Percentiles rank a stretch among this genome's conserved stretches.
Evolutionary conservation across 2,113 vertebrate species (phyloP).

Genomic region (Psettodes erumei): DNA sequence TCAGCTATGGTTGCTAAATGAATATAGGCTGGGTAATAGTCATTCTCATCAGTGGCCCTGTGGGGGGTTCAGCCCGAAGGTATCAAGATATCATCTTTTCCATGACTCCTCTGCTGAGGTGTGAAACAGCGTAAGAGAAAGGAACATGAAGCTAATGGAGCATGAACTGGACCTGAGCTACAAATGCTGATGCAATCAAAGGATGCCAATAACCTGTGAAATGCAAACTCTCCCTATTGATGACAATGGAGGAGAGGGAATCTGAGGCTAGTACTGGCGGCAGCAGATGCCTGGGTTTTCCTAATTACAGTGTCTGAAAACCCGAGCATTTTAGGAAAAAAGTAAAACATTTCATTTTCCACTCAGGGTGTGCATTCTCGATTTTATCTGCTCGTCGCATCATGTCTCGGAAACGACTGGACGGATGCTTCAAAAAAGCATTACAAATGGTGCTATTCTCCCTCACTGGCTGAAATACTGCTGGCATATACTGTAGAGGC

Average conservation of each 20-base stretch:
- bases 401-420: not conserved
- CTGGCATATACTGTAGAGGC: not conserved
- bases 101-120: constrained; percentile 61
- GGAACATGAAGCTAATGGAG: constrained; percentile 68
- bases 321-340: not conserved
- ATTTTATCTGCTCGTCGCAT: not conserved
- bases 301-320: not conserved
- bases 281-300: constrained; percentile 1
- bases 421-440: not conserved
- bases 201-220: constrained; percentile 77
- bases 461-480: not conserved
- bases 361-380: not conserved
- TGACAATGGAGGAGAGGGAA: constrained; percentile 26
- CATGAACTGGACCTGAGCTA: constrained; percentile 68
- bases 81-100: constrained; percentile 64
- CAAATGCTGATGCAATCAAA: constrained; percentile 80
- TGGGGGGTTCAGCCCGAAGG: constrained; percentile 48
- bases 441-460: not conserved
- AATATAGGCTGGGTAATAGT: constrained; percentile 12
- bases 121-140: constrained; percentile 52
- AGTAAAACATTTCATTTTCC: not conserved
- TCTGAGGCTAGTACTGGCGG: not conserved
- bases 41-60: constrained; percentile 49
- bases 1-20: not conserved
- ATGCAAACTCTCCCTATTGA: constrained; percentile 71